Conservation (phyloP, 35 echinoderm and acorn worm species). For the Diadema setosum region DNA sequence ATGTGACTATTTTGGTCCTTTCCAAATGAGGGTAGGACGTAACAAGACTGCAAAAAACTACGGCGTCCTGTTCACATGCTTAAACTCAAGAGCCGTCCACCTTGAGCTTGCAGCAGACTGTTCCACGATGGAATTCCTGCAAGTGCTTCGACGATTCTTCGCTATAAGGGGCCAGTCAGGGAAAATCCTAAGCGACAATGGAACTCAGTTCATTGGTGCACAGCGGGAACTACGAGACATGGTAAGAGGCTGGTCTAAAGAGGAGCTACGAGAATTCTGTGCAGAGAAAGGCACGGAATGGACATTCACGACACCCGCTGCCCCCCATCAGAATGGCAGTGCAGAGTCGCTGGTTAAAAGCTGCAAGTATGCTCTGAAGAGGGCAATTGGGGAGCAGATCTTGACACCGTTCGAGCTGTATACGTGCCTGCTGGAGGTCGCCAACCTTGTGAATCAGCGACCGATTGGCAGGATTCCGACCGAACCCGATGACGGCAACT, state of each 20-base stretch:
- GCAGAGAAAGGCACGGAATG: conserved; percentile 36
- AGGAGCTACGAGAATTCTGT: conserved; percentile 58
- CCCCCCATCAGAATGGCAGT: conserved; percentile 55
- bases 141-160: too few species aligned
- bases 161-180: too few species aligned
- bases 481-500: conserved; percentile 40
- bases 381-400: conserved; percentile 66
- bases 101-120: too few species aligned
- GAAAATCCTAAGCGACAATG: too few species aligned
- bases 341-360: conserved; percentile 48
- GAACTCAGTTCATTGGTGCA: too few species aligned
- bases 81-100: conserved; percentile 73
- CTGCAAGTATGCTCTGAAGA: conserved; percentile 29
- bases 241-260: conserved; percentile 39
- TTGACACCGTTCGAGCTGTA: conserved; percentile 33
- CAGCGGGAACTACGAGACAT: conserved; percentile 46
- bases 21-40: conserved; percentile 10
- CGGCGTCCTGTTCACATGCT: conserved; percentile 64
- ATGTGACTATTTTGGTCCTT: conserved; percentile 81
- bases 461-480: too few species aligned
- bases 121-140: too few species aligned
- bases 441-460: conserved; percentile 39
- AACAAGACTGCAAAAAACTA: conserved; percentile 63
- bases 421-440: conserved; percentile 39
- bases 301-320: conserved; percentile 50